Base-by-base conservation (phyloP, 2,888 invertebrate genomes). In the Dynastes grantii region DNA sequence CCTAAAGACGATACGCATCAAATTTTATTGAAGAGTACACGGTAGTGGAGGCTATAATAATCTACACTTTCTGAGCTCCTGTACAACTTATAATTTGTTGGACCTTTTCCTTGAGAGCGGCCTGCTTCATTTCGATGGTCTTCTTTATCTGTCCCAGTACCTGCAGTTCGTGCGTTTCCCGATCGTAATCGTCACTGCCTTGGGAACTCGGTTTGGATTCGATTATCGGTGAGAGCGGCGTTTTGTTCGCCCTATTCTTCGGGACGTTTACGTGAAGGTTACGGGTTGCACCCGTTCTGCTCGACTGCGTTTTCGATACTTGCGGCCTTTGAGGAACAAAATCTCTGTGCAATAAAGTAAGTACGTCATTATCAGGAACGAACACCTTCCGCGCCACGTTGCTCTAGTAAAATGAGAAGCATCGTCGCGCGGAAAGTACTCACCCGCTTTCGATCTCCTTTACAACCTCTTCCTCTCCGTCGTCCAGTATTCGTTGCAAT, bases 381-480 rank as follows among this genome's bases (percentile, higher is more conserved):
- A 13, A 51, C n/a, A 51, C 13, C n/a, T 13, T 55, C 16, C 1
- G 5, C n/a, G 55, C n/a, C 5, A 37, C 5, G 32, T 37, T 37
- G 5, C 32, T 37, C 4, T 37, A 5, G 32, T 37, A 5, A 5
- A 37, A 5, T 37, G 5, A 37, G 32, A 37, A 37, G 32, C 32
- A 37, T 37, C 1, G 32, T 37, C 5, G 32, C 5, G 32, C 5
- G 32, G 32, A 37, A 37, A n/a, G 8, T 4, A 63, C 45, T 78
- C 68, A 65, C 73, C 58, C 37, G 37, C 22, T 37, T 37, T 58
- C 53, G 2, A 78, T 65, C 6, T 78, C 78, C n/a, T 79, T 68
- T 40, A 80, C n/a, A 45, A 81, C 37, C 40, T 80, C 76, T 45
- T 76, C 68, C 61, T 81, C 81, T 55, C 29, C 51, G 27, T 81